Evolutionary conservation across 2,888 invertebrate genomes (phyloP).

Genomic region (Pandemis heparana): DNA sequence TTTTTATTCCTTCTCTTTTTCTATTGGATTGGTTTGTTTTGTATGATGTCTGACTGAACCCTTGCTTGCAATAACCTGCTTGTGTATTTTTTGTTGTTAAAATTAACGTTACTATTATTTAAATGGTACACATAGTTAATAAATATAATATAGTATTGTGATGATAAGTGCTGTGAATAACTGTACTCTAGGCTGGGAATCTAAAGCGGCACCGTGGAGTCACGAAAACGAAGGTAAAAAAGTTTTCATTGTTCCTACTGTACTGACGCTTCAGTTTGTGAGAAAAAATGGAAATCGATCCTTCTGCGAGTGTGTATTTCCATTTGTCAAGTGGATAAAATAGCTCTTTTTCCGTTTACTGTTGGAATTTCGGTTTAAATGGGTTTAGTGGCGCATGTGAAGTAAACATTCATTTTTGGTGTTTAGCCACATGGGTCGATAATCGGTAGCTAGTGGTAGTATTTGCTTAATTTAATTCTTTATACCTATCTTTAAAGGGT

Average conservation of each 20-base stretch:
- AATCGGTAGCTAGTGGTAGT: conserved; percentile 45
- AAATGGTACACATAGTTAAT: conserved; percentile 74
- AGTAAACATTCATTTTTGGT: conserved; percentile 39
- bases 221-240: conserved; percentile 86
- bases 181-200: conserved; percentile 83
- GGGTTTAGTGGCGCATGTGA: conserved; percentile 33
- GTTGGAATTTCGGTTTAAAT: conserved; percentile 9
- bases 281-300: conserved; percentile 66
- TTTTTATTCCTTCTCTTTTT: conserved; percentile 74
- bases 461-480: conserved; percentile 22
- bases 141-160: conserved; percentile 79
- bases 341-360: background rate
- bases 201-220: conserved; percentile 87
- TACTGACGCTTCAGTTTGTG: conserved; percentile 62
- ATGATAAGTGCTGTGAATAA: conserved; percentile 85
- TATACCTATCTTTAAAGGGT: background rate
- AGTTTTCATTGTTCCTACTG: conserved; percentile 75
- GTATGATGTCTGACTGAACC: conserved; percentile 79
- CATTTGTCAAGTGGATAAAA: background rate
- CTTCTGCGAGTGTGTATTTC: conserved; percentile 26
- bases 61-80: conserved; percentile 75
- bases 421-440: conserved; percentile 68
- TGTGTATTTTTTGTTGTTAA: conserved; percentile 77
- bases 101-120: conserved; percentile 66
- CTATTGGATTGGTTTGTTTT: conserved; percentile 83